Percentiles rank a stretch among this genome's conserved stretches.
Conservation (phyloP, 2,113 vertebrate genomes). For the Chaetura pelagica region DNA sequence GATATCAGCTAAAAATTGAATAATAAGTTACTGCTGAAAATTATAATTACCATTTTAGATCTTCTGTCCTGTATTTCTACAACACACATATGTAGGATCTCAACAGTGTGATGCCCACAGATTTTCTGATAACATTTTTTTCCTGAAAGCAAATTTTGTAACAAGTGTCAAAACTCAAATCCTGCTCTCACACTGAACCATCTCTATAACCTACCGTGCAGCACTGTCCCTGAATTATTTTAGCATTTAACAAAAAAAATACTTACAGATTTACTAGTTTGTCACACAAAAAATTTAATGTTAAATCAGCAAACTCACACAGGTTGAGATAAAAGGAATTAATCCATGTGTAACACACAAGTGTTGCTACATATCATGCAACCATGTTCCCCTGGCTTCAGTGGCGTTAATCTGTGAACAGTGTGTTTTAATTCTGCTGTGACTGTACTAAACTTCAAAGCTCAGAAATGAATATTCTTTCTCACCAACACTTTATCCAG, state of each 20-base stretch:
- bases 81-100: accelerated
- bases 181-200: not conserved
- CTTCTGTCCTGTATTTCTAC: not conserved
- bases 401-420: not conserved
- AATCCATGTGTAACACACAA: not conserved
- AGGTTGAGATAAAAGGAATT: not conserved
- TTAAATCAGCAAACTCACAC: not conserved
- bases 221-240: not conserved
- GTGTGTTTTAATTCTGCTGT: not conserved
- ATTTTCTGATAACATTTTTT: not conserved
- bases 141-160: not conserved
- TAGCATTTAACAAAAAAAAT: not conserved
- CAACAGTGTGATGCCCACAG: accelerated
- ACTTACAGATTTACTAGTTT: not conserved
- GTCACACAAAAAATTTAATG: not conserved
- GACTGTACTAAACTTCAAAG: not conserved
- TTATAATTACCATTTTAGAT: not conserved
- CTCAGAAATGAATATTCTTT: not conserved
- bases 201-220: not conserved
- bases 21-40: not conserved
- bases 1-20: not conserved
- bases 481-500: not conserved
- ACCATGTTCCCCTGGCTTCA: not conserved
- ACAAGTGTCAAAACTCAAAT: not conserved
- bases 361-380: not conserved